A percentile compares a stretch with the other conserved stretches of the same genome.
These are phyloP conservation scores for Tholera decimalis DNA, from an alignment of 2,888 invertebrate species.

Conservation along the genomic window DNA sequence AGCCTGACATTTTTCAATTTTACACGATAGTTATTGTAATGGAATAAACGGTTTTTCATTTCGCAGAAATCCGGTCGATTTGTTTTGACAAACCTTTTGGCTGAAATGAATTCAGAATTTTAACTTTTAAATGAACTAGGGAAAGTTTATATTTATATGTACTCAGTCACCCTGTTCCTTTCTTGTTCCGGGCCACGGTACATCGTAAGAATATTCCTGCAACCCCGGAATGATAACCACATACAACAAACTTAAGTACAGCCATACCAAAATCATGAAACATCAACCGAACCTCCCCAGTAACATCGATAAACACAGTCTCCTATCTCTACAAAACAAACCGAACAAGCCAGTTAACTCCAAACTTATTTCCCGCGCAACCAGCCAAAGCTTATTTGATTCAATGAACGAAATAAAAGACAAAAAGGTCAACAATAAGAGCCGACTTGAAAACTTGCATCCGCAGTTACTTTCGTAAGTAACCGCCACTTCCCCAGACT, in stretches of 20 bases:
- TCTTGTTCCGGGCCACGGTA: too few species aligned
- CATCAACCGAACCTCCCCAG: constrained; percentile 4
- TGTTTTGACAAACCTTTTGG: too few species aligned
- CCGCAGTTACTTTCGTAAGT: constrained; percentile 63
- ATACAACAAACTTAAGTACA: neutral
- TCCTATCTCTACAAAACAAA: constrained; percentile 22
- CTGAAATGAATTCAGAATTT: neutral
- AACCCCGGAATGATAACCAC: too few species aligned
- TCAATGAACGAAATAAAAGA: constrained; percentile 66
- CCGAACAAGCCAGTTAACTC: constrained; percentile 33
- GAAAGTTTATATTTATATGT: neutral
- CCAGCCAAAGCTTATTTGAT: constrained; percentile 60
- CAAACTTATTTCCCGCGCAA: constrained; percentile 39
- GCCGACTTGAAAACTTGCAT: constrained; percentile 62
- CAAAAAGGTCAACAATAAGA: constrained; percentile 65
- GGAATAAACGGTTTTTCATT: too few species aligned
- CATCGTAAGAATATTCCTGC: too few species aligned
- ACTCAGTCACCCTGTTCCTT: too few species aligned
- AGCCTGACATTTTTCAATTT: too few species aligned
- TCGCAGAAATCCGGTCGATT: too few species aligned
- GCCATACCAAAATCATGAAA: neutral
- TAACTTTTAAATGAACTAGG: neutral
- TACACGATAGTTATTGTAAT: too few species aligned
- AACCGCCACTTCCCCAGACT: constrained; percentile 60
- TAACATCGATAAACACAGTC: constrained; percentile 7